Evolutionary conservation across 2,888 invertebrate genomes (phyloP).

Genomic region (Cataglyphis rosenhaueri): DNA sequence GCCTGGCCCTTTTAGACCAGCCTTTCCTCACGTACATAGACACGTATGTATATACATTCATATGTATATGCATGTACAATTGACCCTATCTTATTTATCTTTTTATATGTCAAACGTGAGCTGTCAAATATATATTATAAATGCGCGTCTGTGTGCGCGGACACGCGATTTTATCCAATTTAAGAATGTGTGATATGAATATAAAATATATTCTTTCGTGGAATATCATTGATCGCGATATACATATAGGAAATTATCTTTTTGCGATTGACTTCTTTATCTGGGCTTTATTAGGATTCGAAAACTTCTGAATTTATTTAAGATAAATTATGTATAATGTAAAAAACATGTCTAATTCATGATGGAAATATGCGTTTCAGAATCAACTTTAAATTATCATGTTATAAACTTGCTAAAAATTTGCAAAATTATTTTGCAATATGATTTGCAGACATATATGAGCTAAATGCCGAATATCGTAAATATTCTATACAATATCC

Average conservation of each 20-base stretch:
- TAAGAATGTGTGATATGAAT: neutral
- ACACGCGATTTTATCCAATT: slow-evolving; percentile 7
- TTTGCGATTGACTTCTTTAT: neutral
- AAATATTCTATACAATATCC: neutral
- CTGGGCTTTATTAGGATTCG: neutral
- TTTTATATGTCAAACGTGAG: neutral
- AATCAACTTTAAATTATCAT: neutral
- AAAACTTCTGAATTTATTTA: neutral
- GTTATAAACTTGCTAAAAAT: neutral
- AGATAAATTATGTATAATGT: neutral
- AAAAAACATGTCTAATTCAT: neutral
- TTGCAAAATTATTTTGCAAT: neutral
- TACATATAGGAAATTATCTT: neutral
- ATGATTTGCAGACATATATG: neutral
- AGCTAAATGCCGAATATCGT: neutral
- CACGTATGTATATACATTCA: too few relatives aligned
- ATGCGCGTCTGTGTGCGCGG: neutral
- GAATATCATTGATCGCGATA: neutral
- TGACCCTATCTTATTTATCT: neutral
- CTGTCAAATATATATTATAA: neutral
- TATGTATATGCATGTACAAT: neutral
- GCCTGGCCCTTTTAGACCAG: slow-evolving; percentile 77
- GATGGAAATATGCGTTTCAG: neutral
- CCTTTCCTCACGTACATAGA: slow-evolving; percentile 71
- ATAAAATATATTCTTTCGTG: neutral